Percentiles rank a stretch among this genome's conserved stretches.
Conservation (phyloP, 2,113 vertebrate species). For the Cercocebus atys region DNA sequence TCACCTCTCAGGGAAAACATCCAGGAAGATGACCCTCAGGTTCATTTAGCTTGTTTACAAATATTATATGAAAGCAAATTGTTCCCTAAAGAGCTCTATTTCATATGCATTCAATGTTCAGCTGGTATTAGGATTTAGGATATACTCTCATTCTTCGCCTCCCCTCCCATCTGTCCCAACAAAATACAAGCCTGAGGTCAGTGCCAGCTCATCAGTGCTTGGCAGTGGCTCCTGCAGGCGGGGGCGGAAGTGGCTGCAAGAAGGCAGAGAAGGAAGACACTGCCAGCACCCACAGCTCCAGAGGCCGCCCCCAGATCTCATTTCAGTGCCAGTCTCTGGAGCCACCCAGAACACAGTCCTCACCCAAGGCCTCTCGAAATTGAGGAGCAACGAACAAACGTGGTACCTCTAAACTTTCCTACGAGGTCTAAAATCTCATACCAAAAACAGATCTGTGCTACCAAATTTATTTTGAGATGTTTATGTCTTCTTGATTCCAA, state of each 20-base stretch:
- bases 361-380: not conserved
- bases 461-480: not conserved
- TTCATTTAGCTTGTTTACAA: not conserved
- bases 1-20: not conserved
- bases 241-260: not conserved
- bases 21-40: not conserved
- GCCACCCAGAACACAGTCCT: not conserved
- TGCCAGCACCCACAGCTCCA: not conserved
- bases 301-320: not conserved
- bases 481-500: not conserved
- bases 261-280: accelerated
- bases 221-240: not conserved
- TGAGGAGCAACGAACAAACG: not conserved
- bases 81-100: not conserved
- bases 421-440: not conserved
- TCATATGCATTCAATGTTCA: not conserved
- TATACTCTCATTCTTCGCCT: not conserved
- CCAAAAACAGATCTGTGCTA: not conserved
- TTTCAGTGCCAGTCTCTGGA: not conserved
- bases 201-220: not conserved
- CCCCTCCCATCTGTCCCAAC: not conserved
- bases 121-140: not conserved
- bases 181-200: not conserved
- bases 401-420: not conserved
- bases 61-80: not conserved